Percentiles rank a stretch among this genome's conserved stretches.
phyloP scores from a whole-genome alignment of 2,113 vertebrate genomes.

The Dasypus novemcinctus region DNA sequence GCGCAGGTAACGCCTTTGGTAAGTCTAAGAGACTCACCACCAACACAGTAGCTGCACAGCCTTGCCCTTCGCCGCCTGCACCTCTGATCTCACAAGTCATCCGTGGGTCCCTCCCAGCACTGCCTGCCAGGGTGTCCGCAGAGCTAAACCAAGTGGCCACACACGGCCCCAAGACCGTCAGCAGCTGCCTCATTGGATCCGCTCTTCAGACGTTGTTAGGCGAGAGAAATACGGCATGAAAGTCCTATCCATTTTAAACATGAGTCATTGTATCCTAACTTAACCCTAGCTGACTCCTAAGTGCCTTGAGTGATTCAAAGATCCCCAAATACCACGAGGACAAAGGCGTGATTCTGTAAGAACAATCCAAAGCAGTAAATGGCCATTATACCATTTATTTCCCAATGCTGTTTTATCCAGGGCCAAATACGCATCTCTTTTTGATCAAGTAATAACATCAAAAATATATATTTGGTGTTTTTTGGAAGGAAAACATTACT shows the following conservation, averaged over 20 bases:
- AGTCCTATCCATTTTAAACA: neutral
- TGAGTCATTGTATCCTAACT: neutral
- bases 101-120: neutral
- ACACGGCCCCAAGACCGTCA: neutral
- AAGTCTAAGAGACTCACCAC: neutral
- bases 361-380: neutral
- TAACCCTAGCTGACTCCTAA: neutral
- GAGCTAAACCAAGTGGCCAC: neutral
- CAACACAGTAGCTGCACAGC: neutral
- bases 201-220: neutral
- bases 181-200: neutral
- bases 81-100: neutral
- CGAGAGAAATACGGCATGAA: neutral
- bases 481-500: neutral
- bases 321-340: neutral
- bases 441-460: neutral
- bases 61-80: neutral
- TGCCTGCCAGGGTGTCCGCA: neutral
- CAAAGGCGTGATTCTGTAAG: neutral
- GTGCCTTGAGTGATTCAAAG: neutral
- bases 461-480: neutral
- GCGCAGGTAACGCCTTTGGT: neutral
- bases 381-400: neutral
- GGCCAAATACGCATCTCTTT: rapidly evolving
- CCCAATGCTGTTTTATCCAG: neutral